Base-by-base conservation (phyloP, 2,113 vertebrate genomes). In the Labeo rohita region DNA sequence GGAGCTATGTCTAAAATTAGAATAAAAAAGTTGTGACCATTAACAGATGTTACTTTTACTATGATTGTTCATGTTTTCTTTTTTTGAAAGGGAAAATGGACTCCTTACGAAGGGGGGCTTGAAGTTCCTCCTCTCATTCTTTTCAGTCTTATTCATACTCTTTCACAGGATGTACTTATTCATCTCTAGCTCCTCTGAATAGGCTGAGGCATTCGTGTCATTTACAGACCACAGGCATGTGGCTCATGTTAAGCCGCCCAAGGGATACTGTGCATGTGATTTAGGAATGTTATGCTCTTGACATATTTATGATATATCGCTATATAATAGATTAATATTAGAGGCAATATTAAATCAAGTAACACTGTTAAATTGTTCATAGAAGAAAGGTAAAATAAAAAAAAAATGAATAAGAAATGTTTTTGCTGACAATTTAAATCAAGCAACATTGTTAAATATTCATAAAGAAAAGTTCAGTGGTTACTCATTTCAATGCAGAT, bases 131-230 rank as follows among this genome's bases (percentile, higher is more conserved):
- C 16, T 23, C 28, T 63, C 18, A 23, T 80, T 80, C 56, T 39
- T 45, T 80, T 13, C 1, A 28, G 21, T 59, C 56, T 59, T 52
- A 74, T 28, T 74, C 63, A 34, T 66, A 13, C 73, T 61, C 56
- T 61, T 47, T 49, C 52, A 80, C 77, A 63, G 56, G 77, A 80
- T 80, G 21, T 63, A 23, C 56, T 45, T 56, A 45, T 63, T 63
- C 10, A 15, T 61, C 56, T 63, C 11, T 63, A 45, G 77, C 45
- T 80, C 77, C 56, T 63, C 21, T n/a, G 52, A 61, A 23, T 79
- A 2, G 9, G 6, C 6, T 61, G 56, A 39, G 34, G 45, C 72
- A 74, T 74, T 23, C 8, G 6, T 15, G 56, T 61, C 3, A 47
- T n/a, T 74, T 21, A 74, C 7, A 72, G 72, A 23, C 72, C 21